Conservation (phyloP, 2,113 vertebrate species). For the Dicentrarchus labrax region DNA sequence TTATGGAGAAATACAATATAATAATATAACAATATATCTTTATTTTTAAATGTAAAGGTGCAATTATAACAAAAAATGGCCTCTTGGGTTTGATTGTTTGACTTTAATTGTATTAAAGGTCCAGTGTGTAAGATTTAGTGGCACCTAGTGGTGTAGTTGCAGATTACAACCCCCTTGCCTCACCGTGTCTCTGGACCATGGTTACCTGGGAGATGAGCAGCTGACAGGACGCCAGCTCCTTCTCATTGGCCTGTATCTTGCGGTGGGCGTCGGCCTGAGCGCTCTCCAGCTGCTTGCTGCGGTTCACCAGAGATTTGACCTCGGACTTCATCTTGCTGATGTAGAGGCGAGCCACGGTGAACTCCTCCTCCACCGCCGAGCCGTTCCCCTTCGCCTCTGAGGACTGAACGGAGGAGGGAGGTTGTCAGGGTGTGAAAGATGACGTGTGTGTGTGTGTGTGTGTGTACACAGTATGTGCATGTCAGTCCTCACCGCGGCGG, state of each 20-base stretch:
- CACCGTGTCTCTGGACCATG: no score
- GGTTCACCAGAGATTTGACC: slow-evolving; percentile 93
- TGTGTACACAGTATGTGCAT: neutral
- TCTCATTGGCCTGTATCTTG: slow-evolving; percentile 93
- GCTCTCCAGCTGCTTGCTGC: slow-evolving; percentile 92
- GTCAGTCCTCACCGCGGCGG: slow-evolving; percentile 72
- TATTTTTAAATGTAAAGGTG: no score
- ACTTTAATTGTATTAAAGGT: no score
- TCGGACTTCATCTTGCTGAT: slow-evolving; percentile 96
- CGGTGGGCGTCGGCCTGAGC: slow-evolving; percentile 89
- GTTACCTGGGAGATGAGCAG: slow-evolving; percentile 92
- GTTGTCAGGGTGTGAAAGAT: neutral
- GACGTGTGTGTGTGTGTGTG: no score
- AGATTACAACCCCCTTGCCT: no score
- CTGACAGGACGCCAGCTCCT: slow-evolving; percentile 92
- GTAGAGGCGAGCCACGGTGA: slow-evolving; percentile 92
- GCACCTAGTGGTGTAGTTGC: no score
- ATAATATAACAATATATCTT: no score
- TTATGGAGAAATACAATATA: no score
- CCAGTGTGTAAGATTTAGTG: no score
- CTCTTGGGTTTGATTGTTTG: no score
- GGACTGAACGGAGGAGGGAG: slow-evolving; percentile 72
- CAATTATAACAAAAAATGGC: no score
- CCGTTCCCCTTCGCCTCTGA: slow-evolving; percentile 87
- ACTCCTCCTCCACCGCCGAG: slow-evolving; percentile 91